These are phyloP conservation scores for Camponotus vicinus DNA, from an alignment of 1,140 invertebrate species.

Conservation along the genomic window DNA sequence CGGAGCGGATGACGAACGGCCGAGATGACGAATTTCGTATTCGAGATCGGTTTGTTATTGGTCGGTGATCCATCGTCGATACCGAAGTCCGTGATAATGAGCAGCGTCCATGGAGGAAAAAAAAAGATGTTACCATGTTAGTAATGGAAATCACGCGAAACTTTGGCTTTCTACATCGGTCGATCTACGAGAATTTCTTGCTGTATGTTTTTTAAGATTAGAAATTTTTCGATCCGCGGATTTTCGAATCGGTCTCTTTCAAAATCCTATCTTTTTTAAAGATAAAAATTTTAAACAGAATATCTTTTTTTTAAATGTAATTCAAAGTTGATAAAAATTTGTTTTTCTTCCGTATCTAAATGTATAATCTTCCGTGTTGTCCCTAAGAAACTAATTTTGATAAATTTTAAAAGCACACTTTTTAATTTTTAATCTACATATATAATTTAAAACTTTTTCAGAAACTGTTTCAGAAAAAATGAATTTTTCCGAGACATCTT, in stretches of 20 bases:
- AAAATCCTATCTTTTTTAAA: neutral
- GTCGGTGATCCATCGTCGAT: conserved; percentile 75
- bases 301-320: neutral
- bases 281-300: neutral
- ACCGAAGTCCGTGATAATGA: conserved; percentile 72
- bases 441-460: neutral
- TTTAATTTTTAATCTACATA: neutral
- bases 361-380: neutral
- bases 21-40: conserved; percentile 63
- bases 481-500: neutral
- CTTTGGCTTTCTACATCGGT: neutral
- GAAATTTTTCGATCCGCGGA: neutral
- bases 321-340: conserved; percentile 12
- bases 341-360: neutral
- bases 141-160: conserved; percentile 49
- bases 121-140: conserved; percentile 80
- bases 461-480: neutral
- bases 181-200: conserved; percentile 15
- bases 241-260: neutral
- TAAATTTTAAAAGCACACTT: neutral
- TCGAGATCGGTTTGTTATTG: conserved; percentile 62
- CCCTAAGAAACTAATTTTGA: neutral
- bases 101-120: conserved; percentile 84
- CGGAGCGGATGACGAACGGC: conserved; percentile 52
- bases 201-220: neutral